Percentiles rank a stretch among this genome's conserved stretches.
Conservation (phyloP, 1,140 invertebrate genomes). For the Brachionus rubens region DNA sequence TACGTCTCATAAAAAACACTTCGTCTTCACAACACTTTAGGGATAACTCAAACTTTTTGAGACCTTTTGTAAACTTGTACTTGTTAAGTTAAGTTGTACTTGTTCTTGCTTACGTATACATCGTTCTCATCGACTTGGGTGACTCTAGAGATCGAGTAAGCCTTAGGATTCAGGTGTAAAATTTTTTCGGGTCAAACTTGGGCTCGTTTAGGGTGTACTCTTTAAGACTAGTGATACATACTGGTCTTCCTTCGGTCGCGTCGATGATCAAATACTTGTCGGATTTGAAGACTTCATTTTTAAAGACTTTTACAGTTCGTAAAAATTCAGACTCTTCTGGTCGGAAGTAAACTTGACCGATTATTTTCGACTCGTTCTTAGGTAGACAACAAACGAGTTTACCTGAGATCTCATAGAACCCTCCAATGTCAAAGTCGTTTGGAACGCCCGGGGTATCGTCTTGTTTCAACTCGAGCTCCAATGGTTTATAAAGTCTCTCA, state of each 20-base stretch:
- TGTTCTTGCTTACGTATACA: conserved; percentile 3
- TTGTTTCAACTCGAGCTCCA: too few species aligned
- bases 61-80: conserved; percentile 22
- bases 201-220: background rate
- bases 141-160: background rate
- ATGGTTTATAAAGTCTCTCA: background rate
- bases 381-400: background rate
- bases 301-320: background rate
- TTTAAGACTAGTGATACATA: background rate
- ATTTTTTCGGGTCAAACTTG: background rate
- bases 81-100: background rate
- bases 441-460: too few species aligned
- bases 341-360: background rate
- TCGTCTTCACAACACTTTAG: conserved; percentile 26
- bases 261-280: background rate
- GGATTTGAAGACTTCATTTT: conserved; percentile 11
- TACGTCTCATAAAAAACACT: background rate
- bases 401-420: background rate
- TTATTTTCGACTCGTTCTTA: background rate
- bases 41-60: conserved; percentile 10
- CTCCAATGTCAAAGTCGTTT: too few species aligned
- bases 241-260: background rate
- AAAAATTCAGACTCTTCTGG: background rate
- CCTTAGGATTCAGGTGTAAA: background rate
- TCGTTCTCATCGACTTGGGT: background rate